Percentiles rank a stretch among this genome's conserved stretches.
These are phyloP conservation scores for Prunella himalayana DNA, from an alignment of 2,113 vertebrate genomes.

Conservation along the genomic window DNA sequence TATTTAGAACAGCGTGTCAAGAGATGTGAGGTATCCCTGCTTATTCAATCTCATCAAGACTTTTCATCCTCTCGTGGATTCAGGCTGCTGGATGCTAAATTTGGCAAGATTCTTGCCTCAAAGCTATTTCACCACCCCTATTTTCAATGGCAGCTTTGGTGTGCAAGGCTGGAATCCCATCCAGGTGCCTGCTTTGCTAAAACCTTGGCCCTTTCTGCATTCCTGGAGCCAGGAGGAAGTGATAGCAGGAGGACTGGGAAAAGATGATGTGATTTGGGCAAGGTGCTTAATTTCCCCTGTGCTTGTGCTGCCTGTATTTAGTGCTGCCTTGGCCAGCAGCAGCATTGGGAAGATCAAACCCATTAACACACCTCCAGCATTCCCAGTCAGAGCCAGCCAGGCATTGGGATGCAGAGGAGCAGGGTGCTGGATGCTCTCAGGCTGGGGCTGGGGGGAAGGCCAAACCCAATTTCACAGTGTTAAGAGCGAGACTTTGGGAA, in stretches of 20 bases:
- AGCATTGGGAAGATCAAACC: not conserved
- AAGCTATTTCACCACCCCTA: not conserved
- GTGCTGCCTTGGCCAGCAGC: not conserved
- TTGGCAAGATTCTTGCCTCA: not conserved
- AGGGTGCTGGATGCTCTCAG: not conserved
- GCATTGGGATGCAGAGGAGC: not conserved
- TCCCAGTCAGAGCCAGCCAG: fast-evolving
- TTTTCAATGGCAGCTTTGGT: not conserved
- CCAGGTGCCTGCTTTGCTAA: not conserved
- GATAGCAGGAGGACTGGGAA: not conserved
- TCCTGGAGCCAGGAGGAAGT: not conserved
- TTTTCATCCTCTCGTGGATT: not conserved
- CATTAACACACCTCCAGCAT: not conserved
- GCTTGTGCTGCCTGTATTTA: not conserved
- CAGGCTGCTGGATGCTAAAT: not conserved
- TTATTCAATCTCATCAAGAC: not conserved
- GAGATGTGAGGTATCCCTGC: not conserved
- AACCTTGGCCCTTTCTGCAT: fast-evolving
- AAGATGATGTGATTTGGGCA: not conserved
- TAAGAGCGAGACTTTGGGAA: not conserved
- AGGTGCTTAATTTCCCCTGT: not conserved
- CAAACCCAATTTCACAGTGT: not conserved
- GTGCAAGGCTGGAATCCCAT: not conserved
- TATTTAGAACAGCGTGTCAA: not conserved
- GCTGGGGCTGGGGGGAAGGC: not conserved